phyloP scores from a whole-genome alignment of 2,797 vertebrate species.

The Garrulus glandarius region DNA sequence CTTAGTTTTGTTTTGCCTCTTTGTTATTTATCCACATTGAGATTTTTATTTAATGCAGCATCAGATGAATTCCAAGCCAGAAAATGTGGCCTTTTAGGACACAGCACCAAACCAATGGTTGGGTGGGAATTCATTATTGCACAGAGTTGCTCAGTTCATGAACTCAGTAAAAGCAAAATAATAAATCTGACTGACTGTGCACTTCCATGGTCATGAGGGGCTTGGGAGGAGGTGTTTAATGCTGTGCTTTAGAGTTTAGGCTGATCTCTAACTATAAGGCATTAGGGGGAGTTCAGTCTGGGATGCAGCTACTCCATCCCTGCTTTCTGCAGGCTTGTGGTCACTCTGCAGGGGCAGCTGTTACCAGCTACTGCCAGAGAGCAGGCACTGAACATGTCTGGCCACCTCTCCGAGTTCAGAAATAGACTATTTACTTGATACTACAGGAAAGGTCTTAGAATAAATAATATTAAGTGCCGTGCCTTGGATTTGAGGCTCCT shows the following conservation, averaged over 20 bases:
- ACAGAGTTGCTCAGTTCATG: accelerated
- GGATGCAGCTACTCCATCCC: not conserved
- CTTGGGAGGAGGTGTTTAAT: not conserved
- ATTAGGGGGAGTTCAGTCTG: not conserved
- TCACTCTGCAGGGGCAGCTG: not conserved
- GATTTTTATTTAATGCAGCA: not conserved
- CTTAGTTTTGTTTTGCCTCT: not conserved
- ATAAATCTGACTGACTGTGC: not conserved
- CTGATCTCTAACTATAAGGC: not conserved
- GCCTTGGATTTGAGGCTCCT: not conserved
- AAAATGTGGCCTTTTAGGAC: not conserved
- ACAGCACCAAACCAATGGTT: not conserved
- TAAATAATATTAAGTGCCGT: not conserved
- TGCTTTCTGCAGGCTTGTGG: not conserved
- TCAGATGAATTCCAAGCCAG: not conserved
- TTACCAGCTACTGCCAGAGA: not conserved
- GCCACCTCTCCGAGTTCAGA: not conserved
- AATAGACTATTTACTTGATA: not conserved
- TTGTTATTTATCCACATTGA: not conserved
- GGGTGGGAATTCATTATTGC: not conserved
- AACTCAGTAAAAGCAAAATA: not conserved
- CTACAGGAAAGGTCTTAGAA: not conserved
- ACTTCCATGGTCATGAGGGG: not conserved
- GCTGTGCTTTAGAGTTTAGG: not conserved
- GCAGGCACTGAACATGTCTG: accelerated